Evolutionary conservation across 2,113 vertebrate species (phyloP).

Genomic region (Sapayoa aenigma): DNA sequence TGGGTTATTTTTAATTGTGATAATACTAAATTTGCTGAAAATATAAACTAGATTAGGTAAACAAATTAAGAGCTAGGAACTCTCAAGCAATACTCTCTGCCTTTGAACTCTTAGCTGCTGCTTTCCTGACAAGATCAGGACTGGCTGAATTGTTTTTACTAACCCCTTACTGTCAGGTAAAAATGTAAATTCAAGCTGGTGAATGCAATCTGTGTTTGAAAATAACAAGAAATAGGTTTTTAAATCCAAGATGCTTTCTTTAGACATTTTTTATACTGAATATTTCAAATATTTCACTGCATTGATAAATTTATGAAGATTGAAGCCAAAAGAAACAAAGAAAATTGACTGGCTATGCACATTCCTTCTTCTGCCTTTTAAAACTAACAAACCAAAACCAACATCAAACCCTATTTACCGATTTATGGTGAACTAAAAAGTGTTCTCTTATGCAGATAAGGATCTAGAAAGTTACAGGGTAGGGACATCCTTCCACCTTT

Average conservation of each 20-base stretch:
- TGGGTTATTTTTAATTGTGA: background rate
- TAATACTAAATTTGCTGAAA: background rate
- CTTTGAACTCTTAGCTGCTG: background rate
- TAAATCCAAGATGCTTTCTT: background rate
- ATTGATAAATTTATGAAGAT: background rate
- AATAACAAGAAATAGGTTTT: background rate
- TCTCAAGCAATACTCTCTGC: background rate
- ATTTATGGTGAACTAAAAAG: too few relatives aligned
- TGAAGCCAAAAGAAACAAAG: background rate
- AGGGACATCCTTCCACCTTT: background rate
- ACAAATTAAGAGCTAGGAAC: background rate
- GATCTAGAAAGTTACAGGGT: background rate
- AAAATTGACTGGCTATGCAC: background rate
- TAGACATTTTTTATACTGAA: background rate
- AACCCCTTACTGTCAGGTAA: background rate
- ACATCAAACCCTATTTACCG: background rate
- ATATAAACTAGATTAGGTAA: background rate
- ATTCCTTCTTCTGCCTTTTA: background rate
- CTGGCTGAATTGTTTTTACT: background rate
- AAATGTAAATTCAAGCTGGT: background rate
- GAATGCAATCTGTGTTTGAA: background rate
- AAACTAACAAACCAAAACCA: background rate
- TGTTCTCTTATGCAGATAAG: background rate
- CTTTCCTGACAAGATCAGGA: background rate
- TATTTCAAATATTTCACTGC: background rate